A percentile compares a stretch with the other conserved stretches of the same genome.
These are phyloP conservation scores for Arge pagana DNA, from an alignment of 2,888 invertebrate species.

Conservation along the genomic window DNA sequence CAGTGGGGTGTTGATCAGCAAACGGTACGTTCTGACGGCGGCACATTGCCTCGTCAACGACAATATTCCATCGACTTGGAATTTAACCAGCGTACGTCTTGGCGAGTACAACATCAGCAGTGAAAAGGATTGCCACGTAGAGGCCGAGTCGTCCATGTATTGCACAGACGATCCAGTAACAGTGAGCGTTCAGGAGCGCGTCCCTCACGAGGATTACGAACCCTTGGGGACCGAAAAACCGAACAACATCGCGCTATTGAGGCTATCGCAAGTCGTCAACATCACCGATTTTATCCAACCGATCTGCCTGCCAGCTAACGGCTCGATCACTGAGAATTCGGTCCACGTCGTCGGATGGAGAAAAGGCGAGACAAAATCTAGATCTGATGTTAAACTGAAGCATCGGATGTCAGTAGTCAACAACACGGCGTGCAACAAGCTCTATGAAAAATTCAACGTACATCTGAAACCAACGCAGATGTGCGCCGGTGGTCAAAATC, in stretches of 20 bases:
- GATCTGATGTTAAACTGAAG: too few species aligned
- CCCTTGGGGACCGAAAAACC: conserved; percentile 27
- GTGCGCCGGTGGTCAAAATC: conserved; percentile 72
- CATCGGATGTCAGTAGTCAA: conserved; percentile 60
- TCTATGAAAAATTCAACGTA: conserved; percentile 61
- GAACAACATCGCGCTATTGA: conserved; percentile 40
- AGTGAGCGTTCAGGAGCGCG: conserved; percentile 30
- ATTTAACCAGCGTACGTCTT: not conserved
- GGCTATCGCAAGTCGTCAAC: conserved; percentile 33
- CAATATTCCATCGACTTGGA: not conserved
- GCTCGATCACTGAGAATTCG: conserved; percentile 28
- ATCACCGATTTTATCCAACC: conserved; percentile 34
- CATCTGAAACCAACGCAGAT: too few species aligned
- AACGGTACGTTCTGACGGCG: not conserved
- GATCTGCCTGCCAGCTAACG: conserved; percentile 38
- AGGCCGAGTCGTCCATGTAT: not conserved
- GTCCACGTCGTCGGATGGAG: conserved; percentile 69
- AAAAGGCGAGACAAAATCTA: conserved; percentile 63
- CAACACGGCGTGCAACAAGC: conserved; percentile 59
- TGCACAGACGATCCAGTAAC: conserved; percentile 33
- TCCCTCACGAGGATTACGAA: conserved; percentile 35
- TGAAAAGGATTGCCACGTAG: conserved; percentile 1
- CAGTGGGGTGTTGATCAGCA: not conserved
- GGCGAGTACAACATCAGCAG: conserved; percentile 8
- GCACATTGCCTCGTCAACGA: not conserved